Conservation (phyloP, 1,140 invertebrate species). For the Dinothrombium tinctorium region DNA sequence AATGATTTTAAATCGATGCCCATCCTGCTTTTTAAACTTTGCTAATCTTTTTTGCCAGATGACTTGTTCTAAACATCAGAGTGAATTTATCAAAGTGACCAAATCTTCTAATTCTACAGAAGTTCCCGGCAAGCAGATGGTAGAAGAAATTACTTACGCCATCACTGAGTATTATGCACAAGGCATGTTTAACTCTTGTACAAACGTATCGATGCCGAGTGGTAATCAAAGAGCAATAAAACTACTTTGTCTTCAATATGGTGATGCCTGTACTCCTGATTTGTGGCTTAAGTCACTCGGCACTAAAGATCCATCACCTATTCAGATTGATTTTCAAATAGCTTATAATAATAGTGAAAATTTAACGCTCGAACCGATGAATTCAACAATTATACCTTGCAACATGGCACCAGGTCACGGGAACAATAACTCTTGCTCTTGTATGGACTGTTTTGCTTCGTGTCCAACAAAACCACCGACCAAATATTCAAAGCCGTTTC, state of each 20-base stretch:
- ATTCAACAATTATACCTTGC: slow-evolving; percentile 38
- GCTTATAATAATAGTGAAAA: slow-evolving; percentile 15
- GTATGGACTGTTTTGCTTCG: slow-evolving; percentile 56
- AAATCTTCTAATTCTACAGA: not conserved
- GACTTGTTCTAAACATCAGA: slow-evolving; percentile 54
- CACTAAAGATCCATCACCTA: slow-evolving; percentile 10
- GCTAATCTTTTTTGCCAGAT: slow-evolving; percentile 51
- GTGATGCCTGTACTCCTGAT: slow-evolving; percentile 17
- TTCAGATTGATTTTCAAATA: slow-evolving; percentile 11
- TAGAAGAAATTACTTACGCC: slow-evolving; percentile 29
- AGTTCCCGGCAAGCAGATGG: slow-evolving; percentile 13
- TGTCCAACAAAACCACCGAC: slow-evolving; percentile 46
- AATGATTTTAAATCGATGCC: slow-evolving; percentile 44
- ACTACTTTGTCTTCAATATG: not conserved
- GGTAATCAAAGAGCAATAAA: not conserved
- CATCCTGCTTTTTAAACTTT: slow-evolving; percentile 61
- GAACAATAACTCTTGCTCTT: slow-evolving; percentile 35
- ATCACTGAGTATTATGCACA: slow-evolving; percentile 37
- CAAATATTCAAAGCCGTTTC: slow-evolving; percentile 35
- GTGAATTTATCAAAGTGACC: slow-evolving; percentile 39
- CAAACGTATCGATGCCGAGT: not conserved
- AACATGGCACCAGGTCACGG: slow-evolving; percentile 22
- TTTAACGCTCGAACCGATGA: slow-evolving; percentile 28
- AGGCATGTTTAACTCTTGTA: slow-evolving; percentile 30
- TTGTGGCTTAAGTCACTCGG: slow-evolving; percentile 15